phyloP scores from a whole-genome alignment of 2,888 invertebrate species.

The Bugula neritina region DNA sequence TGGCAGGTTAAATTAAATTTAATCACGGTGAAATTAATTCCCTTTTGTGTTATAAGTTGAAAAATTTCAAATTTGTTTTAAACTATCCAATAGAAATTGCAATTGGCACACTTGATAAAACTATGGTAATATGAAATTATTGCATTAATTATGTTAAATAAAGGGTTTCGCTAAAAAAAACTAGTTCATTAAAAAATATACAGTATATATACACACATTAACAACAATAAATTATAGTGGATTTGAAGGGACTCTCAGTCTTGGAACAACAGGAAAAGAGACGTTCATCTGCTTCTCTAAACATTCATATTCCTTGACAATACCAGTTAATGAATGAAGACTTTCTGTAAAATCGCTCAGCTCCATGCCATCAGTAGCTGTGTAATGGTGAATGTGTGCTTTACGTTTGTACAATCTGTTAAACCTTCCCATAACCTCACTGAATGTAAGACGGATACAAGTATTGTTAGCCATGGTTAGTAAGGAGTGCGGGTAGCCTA shows the following conservation, averaged over 20 bases:
- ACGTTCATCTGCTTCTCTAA: slow-evolving; percentile 40
- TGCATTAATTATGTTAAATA: too few relatives aligned
- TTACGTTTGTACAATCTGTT: slow-evolving; percentile 52
- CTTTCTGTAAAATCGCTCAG: slow-evolving; percentile 44
- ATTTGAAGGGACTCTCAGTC: slow-evolving; percentile 33
- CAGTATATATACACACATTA: too few relatives aligned
- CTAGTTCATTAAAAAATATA: too few relatives aligned
- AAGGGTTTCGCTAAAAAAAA: too few relatives aligned
- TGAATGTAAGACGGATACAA: slow-evolving; percentile 50
- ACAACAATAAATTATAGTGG: too few relatives aligned
- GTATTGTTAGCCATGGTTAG: slow-evolving; percentile 54
- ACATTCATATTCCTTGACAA: slow-evolving; percentile 45
- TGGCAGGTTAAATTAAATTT: too few relatives aligned
- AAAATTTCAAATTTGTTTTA: too few relatives aligned
- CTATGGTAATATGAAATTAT: too few relatives aligned
- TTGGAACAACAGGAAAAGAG: slow-evolving; percentile 37
- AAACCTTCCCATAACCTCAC: slow-evolving; percentile 48
- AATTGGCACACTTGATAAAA: too few relatives aligned
- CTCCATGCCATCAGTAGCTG: slow-evolving; percentile 52
- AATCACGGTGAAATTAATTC: too few relatives aligned
- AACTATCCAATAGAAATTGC: too few relatives aligned
- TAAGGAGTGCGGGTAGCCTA: slow-evolving; percentile 51
- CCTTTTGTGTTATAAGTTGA: too few relatives aligned
- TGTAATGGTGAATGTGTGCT: slow-evolving; percentile 56
- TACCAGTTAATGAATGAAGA: slow-evolving; percentile 42